Evolutionary conservation across 2,113 vertebrate genomes (phyloP).

Genomic region (Rutilus rutilus): DNA sequence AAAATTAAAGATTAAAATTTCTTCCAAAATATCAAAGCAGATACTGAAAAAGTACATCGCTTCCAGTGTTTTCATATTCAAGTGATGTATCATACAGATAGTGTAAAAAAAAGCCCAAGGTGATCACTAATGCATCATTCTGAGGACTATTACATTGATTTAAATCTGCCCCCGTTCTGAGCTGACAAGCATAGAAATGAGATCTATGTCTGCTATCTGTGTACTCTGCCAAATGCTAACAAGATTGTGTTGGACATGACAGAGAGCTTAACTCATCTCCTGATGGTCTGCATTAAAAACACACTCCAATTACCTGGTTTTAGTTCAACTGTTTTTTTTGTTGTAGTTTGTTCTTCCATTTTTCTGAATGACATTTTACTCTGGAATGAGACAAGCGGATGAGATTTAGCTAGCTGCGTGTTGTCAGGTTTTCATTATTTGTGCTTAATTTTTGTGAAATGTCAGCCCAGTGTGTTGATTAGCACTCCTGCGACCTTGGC

Average conservation of each 20-base stretch:
- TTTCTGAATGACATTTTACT: conserved; percentile 53
- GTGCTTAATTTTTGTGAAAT: conserved; percentile 47
- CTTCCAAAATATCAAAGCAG: neutral
- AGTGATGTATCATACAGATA: neutral
- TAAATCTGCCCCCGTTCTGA: conserved; percentile 43
- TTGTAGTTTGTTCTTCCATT: neutral
- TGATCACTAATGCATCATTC: conserved; percentile 5
- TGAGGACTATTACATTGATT: conserved; percentile 57
- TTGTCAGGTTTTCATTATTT: conserved; percentile 47
- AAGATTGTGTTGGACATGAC: conserved; percentile 30
- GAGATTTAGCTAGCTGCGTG: conserved; percentile 48
- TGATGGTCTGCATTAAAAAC: conserved; percentile 31
- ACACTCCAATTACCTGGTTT: conserved; percentile 37
- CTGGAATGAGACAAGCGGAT: conserved; percentile 50
- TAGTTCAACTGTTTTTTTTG: neutral
- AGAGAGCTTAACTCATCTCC: conserved; percentile 33
- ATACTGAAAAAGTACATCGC: neutral
- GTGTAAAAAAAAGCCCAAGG: neutral
- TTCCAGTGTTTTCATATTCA: neutral
- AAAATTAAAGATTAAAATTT: neutral
- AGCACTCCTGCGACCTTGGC: conserved; percentile 30
- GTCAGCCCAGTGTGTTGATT: conserved; percentile 49
- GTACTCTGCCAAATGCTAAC: conserved; percentile 30
- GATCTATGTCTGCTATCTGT: conserved; percentile 58
- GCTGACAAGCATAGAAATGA: conserved; percentile 65